Percentiles rank a stretch among this genome's conserved stretches.
These are phyloP conservation scores for Mallotus villosus DNA, from an alignment of 2,797 vertebrate genomes.

Conservation along the genomic window DNA sequence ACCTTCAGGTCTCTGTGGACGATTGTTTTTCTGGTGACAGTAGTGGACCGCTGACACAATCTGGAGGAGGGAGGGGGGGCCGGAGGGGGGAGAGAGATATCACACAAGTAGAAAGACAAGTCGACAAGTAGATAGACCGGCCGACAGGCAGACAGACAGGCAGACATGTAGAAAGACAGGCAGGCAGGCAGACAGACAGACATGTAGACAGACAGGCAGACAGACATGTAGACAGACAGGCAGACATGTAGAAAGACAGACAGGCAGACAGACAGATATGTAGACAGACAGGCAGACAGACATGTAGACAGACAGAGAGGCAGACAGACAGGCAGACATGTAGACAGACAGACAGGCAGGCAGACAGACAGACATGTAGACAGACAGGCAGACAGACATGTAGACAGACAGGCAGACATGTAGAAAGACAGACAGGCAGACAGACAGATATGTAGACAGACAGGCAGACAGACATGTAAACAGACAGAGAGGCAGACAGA, in stretches of 20 bases:
- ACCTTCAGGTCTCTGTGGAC: conserved; percentile 96
- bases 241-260: too few species aligned
- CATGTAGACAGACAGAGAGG: neutral
- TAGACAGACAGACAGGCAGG: too few species aligned
- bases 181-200: neutral
- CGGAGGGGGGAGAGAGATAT: conserved; percentile 1
- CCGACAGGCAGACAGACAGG: neutral
- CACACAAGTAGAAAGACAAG: neutral
- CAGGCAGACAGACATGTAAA: neutral
- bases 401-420: neutral
- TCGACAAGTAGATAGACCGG: neutral
- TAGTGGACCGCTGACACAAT: conserved; percentile 93
- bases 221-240: too few species aligned
- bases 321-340: neutral
- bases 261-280: neutral
- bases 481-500: neutral
- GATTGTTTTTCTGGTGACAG: conserved; percentile 94
- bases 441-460: neutral
- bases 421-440: neutral
- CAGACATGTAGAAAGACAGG: neutral
- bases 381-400: neutral
- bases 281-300: neutral
- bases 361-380: neutral
- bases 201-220: neutral
- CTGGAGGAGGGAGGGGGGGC: conserved; percentile 56